Evolutionary conservation across 2,113 vertebrate genomes (phyloP), one percentile per base, ranked within the genome.

Genomic region (Poecilia latipinna): DNA sequence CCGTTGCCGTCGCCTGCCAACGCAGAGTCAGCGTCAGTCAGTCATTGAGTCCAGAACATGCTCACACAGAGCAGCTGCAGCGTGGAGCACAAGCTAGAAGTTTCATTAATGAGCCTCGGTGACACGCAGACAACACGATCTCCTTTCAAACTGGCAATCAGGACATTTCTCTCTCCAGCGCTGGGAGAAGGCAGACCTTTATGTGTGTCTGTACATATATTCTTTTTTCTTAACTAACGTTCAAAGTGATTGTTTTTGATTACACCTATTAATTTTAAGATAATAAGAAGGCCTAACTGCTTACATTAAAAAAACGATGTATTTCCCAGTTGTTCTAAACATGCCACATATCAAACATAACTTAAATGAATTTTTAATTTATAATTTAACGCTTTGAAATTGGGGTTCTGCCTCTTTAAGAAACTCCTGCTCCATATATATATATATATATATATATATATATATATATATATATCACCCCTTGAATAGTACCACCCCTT

Each of bases 1-100:
- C 91, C 86, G 84, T 91, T 32, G 70, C 31, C 75, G 54, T 61
- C 24, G 51, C 51, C 75, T 28, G 70, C 72, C 72, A 94, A 94
- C 92, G 91, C 91, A 87, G 51, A 57, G 28, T 31, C 84, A 68
- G 77, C 61, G 51, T 74, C 57, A 61, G 65, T 62, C 29, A 65
- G 32, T 37, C 32, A 57, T 57, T 22, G 51, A 17, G 51, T 85
- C 85, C 78, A 85, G 83, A 89, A 89, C 76, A 83, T 29, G 35
- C 33, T 66, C 33, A 65, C 1, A 33, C 15, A 28, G 31, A 65
- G 74, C 71, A 61, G 82, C 60, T 75, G 61, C 64, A 74, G 51
- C 66, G 81, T 68, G 68, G 71, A 82, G 89, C 24, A 78, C 17
- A 57, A 44, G 37, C 90, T 88, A 65, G 89, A 91, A 93, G 78